Evolutionary conservation across 2,797 vertebrate genomes (phyloP), one percentile per base, ranked within the genome.

Genomic region (Xenops minutus): DNA sequence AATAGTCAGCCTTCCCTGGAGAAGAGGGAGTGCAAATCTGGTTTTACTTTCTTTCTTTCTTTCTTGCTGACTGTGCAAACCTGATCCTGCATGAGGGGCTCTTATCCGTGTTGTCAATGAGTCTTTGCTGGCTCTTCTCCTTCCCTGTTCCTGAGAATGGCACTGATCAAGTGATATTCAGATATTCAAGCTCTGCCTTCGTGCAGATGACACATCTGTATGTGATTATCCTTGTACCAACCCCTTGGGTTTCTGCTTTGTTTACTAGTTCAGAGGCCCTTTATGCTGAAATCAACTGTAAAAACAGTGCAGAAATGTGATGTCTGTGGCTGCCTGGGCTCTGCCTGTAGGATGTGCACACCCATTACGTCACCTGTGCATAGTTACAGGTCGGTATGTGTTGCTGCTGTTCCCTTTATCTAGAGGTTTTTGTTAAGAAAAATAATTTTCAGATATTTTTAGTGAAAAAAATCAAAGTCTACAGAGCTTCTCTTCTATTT

Each of bases 1-100:
- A 95, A 93, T 97, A 72, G 75, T 83, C 94, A 92, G 81, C 78
- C 66, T 95, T 96, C 93, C 96, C 94, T 86, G 88, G 96, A 97
- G 96, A 95, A 89, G 91, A 52, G 88, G 89, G 81, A 91, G 56
- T 73, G 73, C 89, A 83, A 90, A 86, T 83, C 97, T 93, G 78
- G 15, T 93, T 96, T 96, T 84, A 74, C 95, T 96, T 95, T 91
- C 43, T 75, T 49, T 85, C 43, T 75, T 48, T 85, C 88, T 66
- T 44, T 44, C 88, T 66, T 91, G 92, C 92, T 95, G 96, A 96
- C 92, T 80, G 1, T 78, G 96, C 93, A 88, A 14, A 90, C 41
- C 84, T 85, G 83, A 84, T 92, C 83, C 84, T 58, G 18, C 71
- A 44, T 78, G 92, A 93, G 90, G 46, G 41, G 67, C 63, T 93